Percentiles rank a stretch among this genome's conserved stretches.
phyloP scores from a whole-genome alignment of 92 coral and sea anemone genomes.

The Actinostola sp. region DNA sequence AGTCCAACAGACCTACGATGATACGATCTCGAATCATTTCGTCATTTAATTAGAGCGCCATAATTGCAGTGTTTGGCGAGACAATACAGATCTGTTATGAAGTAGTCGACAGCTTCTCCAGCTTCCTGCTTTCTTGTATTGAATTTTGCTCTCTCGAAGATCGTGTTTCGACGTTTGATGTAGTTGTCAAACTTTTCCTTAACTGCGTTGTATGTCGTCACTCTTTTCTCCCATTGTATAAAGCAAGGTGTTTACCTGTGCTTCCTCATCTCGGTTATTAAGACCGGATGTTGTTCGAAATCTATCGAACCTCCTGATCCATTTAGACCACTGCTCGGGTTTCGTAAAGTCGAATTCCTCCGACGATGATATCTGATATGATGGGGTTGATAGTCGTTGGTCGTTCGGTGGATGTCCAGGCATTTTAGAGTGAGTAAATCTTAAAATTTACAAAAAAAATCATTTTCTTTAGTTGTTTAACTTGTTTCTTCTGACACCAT shows the following conservation, averaged over 20 bases:
- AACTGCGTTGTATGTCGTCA: constrained; percentile 19
- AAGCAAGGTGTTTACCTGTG: constrained; percentile 25
- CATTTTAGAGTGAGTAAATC: too few species aligned
- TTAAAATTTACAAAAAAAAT: too few species aligned
- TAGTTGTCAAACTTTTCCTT: constrained; percentile 28
- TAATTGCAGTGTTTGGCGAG: constrained; percentile 47
- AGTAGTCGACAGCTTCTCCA: constrained; percentile 31
- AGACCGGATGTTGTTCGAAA: constrained; percentile 36
- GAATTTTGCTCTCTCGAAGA: constrained; percentile 36
- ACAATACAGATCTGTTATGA: constrained; percentile 35
- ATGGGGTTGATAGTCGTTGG: too few species aligned
- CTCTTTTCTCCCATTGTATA: constrained; percentile 42
- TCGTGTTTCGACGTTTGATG: constrained; percentile 33
- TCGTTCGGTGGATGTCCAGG: too few species aligned
- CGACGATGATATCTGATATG: constrained; percentile 22
- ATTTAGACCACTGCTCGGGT: constrained; percentile 34
- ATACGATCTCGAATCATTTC: constrained; percentile 54
- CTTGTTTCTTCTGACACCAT: too few species aligned
- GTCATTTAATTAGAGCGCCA: constrained; percentile 31
- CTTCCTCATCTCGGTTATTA: constrained; percentile 33
- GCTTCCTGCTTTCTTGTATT: constrained; percentile 38
- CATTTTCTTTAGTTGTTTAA: too few species aligned
- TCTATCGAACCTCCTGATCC: constrained; percentile 39
- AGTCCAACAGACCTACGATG: constrained; percentile 59
- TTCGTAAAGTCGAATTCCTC: constrained; percentile 22